Conservation (phyloP, 1,140 invertebrate genomes). For the Aphidius gifuensis region DNA sequence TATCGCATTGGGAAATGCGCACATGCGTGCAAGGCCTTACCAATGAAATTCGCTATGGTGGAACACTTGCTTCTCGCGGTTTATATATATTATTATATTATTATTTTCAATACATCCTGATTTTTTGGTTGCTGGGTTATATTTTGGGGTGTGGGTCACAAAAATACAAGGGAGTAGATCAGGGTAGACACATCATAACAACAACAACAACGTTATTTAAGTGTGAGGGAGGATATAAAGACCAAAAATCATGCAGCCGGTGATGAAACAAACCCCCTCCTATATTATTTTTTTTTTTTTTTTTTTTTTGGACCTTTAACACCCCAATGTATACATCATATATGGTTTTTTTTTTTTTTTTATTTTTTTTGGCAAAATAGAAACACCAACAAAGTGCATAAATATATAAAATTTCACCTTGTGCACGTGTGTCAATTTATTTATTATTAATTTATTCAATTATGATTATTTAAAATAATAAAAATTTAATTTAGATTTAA, state of each 20-base stretch:
- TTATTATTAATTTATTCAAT: too few species aligned
- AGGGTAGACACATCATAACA: too few species aligned
- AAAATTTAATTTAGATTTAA: too few species aligned
- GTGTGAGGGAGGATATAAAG: not conserved
- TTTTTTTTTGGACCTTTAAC: not conserved
- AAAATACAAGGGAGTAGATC: not conserved
- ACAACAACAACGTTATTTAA: too few species aligned
- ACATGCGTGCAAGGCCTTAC: conserved; percentile 50
- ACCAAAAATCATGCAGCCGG: too few species aligned
- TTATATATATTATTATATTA: conserved; percentile 36
- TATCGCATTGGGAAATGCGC: conserved; percentile 56
- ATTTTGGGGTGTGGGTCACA: conserved; percentile 7
- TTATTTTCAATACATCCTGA: conserved; percentile 50
- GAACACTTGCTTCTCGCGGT: conserved; percentile 49
- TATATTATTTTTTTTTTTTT: not conserved
- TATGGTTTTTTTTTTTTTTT: not conserved
- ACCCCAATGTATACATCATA: not conserved
- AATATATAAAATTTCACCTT: too few species aligned
- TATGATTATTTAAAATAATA: too few species aligned
- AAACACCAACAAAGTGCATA: too few species aligned
- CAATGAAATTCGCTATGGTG: conserved; percentile 51
- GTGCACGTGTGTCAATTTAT: too few species aligned
- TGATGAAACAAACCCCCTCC: not conserved
- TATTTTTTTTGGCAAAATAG: not conserved
- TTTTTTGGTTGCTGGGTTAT: conserved; percentile 32